Evolutionary conservation across 2,888 invertebrate species (phyloP), one percentile per base, ranked within the genome.

Genomic region (Eulithis prunata): DNA sequence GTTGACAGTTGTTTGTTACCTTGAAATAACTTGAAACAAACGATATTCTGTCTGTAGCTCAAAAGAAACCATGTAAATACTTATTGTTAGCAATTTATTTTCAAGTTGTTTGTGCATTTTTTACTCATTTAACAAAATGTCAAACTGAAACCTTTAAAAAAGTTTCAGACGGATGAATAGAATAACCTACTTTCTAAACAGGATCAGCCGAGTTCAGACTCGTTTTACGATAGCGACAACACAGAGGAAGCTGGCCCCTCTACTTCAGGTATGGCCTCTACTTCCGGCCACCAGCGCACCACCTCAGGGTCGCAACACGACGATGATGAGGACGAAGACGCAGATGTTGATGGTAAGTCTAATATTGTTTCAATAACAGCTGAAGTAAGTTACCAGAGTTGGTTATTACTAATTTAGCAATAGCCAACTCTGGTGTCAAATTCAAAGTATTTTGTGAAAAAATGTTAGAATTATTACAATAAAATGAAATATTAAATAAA

Each of bases 161-260:
- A 41, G 41, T 41, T 41, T 41, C 10, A 10, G 5, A 41, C 41
- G 6, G 41, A 41, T 8, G 8, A 41, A 38, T 28, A 56, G 28
- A 41, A 38, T 28, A 56, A 12, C n/a, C 51, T 28, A 38, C 28
- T 14, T 52, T 28, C 13, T n/a, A 43, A 45, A 64, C 56, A 97
- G 96, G 97, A 97, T 81, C 96, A 96, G 85, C 97, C 96, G 0
- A 97, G 97, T 78, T 97, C 97, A 0, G 97, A 98, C 82, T 97
- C 97, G 14, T 97, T 97, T 88, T 98, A 98, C 86, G 98, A 98
- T 81, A 98, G 97, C 77, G 97, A 97, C 83, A 96, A 96, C 75
- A 96, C 96, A 1, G 97, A 96, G 62, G 95, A 94, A 79, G 93
- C 80, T 36, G 93, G 85, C 65, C 89, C 84, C 64, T 93, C 86